phyloP scores from a whole-genome alignment of 2,797 vertebrate species.

The Lophotriccus pileatus region DNA sequence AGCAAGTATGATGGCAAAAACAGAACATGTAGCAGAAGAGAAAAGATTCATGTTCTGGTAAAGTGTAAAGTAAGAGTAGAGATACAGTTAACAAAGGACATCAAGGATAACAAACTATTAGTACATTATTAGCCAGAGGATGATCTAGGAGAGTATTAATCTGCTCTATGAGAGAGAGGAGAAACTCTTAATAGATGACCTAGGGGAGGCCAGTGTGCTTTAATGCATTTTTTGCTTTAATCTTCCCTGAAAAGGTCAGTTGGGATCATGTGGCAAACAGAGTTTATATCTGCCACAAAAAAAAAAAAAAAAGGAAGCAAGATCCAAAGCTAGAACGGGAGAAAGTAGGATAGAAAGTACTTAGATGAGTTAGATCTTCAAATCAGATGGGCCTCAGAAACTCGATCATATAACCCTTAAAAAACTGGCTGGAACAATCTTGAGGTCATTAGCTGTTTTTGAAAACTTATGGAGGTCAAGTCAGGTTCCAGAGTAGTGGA shows the following conservation, averaged over 20 bases:
- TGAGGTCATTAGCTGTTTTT: background rate
- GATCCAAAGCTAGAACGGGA: background rate
- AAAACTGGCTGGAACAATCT: background rate
- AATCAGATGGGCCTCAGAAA: background rate
- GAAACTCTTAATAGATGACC: slow-evolving; percentile 33
- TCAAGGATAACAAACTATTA: background rate
- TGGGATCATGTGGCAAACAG: slow-evolving; percentile 35
- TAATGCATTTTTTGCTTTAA: slow-evolving; percentile 45
- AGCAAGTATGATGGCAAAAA: background rate
- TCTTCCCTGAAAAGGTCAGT: slow-evolving; percentile 39
- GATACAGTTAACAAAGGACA: background rate
- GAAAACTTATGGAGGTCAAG: background rate
- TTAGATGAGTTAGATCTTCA: background rate
- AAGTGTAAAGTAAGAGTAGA: background rate
- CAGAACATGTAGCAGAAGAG: background rate
- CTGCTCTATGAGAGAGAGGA: background rate
- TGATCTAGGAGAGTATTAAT: background rate
- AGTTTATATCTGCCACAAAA: background rate
- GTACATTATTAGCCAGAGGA: background rate
- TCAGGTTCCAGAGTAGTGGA: background rate
- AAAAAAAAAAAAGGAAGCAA: background rate
- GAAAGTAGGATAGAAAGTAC: slow-evolving; percentile 47
- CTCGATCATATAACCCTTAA: background rate
- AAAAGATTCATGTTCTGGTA: background rate
- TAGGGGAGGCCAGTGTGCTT: slow-evolving; percentile 24